Evolutionary conservation across 1,140 invertebrate species (phyloP), one percentile per base, ranked within the genome.

Genomic region (Drosophila sechellia): DNA sequence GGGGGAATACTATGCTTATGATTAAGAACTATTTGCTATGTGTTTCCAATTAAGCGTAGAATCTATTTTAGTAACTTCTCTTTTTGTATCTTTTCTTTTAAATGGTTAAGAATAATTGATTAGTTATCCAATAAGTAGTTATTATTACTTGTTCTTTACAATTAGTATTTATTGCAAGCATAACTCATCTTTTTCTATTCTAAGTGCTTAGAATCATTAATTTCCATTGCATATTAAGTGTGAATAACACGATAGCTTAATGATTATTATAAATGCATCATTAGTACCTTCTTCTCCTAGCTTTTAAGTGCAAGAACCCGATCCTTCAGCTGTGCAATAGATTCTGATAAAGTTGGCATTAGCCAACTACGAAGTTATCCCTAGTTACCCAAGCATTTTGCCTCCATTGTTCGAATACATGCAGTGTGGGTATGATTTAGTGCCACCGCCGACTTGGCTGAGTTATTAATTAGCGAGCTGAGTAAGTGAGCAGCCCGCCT

Each of bases 381-480:
- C 20, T 17, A 2, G 17, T 15, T 31, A 8, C 13, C 37, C 39
- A 15, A 27, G 42, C 10, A 31, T 52, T 42, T 20, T 13, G 4
- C 4, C 27, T 15, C 10, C 25, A 27, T 27, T 10, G 31, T 31
- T 8, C 6, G 31, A 31, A 8, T 20, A 15, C 20, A 15, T 70
- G 27, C 37, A 49, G 53, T 35, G 31, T 49, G 46, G 42, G 45
- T 35, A 37, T 49, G 46, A 69, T 57, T 57, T 58, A 60, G 17
- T 57, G 66, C 34, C 48, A 12, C 25, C 35, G 37, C 42, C 53
- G 37, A 49, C 65, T 57, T 25, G 46, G 6, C 54, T 69, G 43
- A 50, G 55, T 59, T 64, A 72, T 64, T 74, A 74, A 74, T 74
- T 74, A 74, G 71, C 70, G n/a, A 55, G 43, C 50, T 40, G 50